A percentile compares a stretch with the other conserved stretches of the same genome.
phyloP scores from a whole-genome alignment of 2,888 invertebrate species.

The Mimachlamys varia region DNA sequence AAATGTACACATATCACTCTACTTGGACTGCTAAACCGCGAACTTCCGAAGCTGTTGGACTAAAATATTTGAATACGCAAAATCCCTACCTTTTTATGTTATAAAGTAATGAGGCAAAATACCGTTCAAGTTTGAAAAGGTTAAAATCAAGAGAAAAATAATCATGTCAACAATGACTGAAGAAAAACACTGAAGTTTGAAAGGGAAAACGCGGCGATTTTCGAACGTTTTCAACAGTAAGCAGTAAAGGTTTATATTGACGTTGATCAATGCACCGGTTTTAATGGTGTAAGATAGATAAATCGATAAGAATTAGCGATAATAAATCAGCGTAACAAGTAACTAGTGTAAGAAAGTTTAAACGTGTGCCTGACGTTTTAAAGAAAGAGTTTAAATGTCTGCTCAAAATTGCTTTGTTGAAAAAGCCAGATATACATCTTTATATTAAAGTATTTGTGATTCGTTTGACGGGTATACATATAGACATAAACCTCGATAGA shows the following conservation, averaged over 20 bases:
- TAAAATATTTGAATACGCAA: too few species aligned
- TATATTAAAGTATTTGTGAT: neutral
- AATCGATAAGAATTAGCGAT: neutral
- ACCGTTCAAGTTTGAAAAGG: too few species aligned
- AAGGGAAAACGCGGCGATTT: too few species aligned
- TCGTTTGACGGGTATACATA: neutral
- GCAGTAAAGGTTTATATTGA: neutral
- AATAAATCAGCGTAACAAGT: neutral
- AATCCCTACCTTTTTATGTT: too few species aligned
- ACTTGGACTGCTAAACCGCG: too few species aligned
- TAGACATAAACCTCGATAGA: neutral
- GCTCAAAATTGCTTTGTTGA: neutral
- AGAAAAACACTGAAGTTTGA: too few species aligned
- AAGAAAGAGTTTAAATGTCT: neutral
- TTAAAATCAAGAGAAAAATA: too few species aligned
- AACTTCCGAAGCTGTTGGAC: too few species aligned
- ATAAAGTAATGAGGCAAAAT: too few species aligned
- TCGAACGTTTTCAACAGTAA: too few species aligned
- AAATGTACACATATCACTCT: too few species aligned
- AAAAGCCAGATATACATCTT: neutral
- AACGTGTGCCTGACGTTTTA: neutral
- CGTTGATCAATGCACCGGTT: neutral
- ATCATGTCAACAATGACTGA: too few species aligned
- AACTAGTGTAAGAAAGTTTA: neutral
- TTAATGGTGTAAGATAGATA: neutral